Conservation (phyloP, 2,113 vertebrate species). For the Heterotilapia buettikoferi region DNA sequence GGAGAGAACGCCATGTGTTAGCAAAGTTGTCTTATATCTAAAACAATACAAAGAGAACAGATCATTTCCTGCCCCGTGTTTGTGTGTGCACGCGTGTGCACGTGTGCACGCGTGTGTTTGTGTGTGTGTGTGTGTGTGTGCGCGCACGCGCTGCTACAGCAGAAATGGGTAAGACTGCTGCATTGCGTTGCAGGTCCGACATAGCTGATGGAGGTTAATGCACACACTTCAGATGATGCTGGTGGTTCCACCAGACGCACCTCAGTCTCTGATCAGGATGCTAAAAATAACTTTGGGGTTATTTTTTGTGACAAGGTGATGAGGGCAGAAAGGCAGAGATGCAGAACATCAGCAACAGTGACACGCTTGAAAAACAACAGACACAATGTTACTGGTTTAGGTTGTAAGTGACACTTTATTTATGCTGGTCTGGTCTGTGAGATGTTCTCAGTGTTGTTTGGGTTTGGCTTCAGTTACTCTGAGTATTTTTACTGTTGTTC, state of each 20-base stretch:
- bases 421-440: not conserved
- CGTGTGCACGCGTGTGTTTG: fast-evolving
- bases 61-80: not conserved
- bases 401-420: not conserved
- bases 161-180: not conserved
- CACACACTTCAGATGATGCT: not conserved
- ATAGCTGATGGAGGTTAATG: not conserved
- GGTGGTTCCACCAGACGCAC: not conserved
- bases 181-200: not conserved
- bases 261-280: not conserved
- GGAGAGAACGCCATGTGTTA: not conserved
- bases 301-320: not conserved
- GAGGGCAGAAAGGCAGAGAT: not conserved
- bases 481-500: not conserved
- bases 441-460: not conserved
- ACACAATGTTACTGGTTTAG: not conserved
- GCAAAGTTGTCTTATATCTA: not conserved
- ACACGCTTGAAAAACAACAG: not conserved
- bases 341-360: not conserved
- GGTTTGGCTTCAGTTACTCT: not conserved
- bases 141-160: not conserved
- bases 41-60: not conserved
- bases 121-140: no score
- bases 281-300: not conserved
- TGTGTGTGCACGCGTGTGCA: fast-evolving